These are phyloP conservation scores for Drosophila busckii DNA, from an alignment of 1,140 invertebrate genomes.

Conservation along the genomic window DNA sequence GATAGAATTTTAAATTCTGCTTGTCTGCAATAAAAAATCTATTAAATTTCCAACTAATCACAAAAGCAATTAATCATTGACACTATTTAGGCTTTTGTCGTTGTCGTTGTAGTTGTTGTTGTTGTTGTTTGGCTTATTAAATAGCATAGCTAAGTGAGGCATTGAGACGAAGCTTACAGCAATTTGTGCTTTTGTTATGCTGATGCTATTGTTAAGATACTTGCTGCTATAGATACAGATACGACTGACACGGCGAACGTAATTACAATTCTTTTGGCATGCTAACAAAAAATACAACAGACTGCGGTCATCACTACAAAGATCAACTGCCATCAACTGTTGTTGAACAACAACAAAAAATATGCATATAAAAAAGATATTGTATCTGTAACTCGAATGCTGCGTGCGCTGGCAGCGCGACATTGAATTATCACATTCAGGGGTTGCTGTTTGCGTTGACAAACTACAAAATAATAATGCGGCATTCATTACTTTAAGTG, in stretches of 20 bases:
- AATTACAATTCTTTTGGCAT: constrained; percentile 76
- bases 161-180: constrained; percentile 46
- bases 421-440: constrained; percentile 72
- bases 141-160: neutral
- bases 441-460: constrained; percentile 50
- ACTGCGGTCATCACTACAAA: constrained; percentile 63
- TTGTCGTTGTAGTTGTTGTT: no score
- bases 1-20: constrained; percentile 68
- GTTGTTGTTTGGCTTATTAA: constrained; percentile 37
- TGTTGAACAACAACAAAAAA: neutral
- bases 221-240: constrained; percentile 39
- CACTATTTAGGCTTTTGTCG: constrained; percentile 51
- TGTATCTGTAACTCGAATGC: constrained; percentile 52
- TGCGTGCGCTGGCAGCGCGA: constrained; percentile 58
- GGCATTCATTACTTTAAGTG: constrained; percentile 48
- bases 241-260: constrained; percentile 46
- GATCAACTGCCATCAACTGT: constrained; percentile 36
- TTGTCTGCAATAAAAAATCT: constrained; percentile 58
- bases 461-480: constrained; percentile 76
- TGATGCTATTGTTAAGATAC: constrained; percentile 56
- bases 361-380: constrained; percentile 54
- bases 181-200: constrained; percentile 69
- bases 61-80: constrained; percentile 76
- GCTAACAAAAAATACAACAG: constrained; percentile 39
- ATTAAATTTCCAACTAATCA: constrained; percentile 76